These are phyloP conservation scores for Darwinula stevensoni DNA, from an alignment of 2,888 invertebrate genomes.

Conservation along the genomic window DNA sequence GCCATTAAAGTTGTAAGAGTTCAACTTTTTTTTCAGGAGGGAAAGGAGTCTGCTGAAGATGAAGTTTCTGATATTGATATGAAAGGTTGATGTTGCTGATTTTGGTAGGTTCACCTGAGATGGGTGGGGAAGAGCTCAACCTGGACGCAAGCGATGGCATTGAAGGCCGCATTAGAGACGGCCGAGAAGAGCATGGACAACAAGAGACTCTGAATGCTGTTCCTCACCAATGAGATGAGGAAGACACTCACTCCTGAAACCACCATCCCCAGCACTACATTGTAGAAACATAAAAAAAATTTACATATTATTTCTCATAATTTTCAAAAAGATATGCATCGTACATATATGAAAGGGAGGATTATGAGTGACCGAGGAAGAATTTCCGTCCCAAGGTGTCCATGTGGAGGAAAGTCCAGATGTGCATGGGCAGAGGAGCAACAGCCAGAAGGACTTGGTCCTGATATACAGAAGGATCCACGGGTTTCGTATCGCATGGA, in stretches of 20 bases:
- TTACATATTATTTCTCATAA: no score
- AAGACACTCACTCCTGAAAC: neutral
- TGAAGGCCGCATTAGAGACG: constrained; percentile 18
- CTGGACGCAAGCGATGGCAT: constrained; percentile 59
- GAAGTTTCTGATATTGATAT: no score
- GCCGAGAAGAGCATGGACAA: constrained; percentile 16
- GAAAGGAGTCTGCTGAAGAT: no score
- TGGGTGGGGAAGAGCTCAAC: constrained; percentile 80
- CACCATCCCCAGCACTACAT: neutral
- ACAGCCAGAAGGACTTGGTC: constrained; percentile 15
- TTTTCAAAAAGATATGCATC: no score
- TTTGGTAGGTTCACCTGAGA: constrained; percentile 43
- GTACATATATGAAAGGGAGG: no score
- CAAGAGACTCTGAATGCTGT: neutral
- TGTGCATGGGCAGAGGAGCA: constrained; percentile 16
- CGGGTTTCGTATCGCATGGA: constrained; percentile 5
- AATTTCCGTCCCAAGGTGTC: constrained; percentile 15
- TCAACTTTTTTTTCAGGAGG: no score
- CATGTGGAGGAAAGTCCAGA: constrained; percentile 15
- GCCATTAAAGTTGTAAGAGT: no score
- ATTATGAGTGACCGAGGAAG: neutral
- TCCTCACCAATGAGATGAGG: neutral
- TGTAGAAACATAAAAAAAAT: no score
- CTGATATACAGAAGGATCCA: constrained; percentile 12
- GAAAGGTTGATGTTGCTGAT: no score